A percentile compares a stretch with the other conserved stretches of the same genome.
These are phyloP conservation scores for Drosophila tanythrix DNA, from an alignment of 2,888 invertebrate species.

Conservation along the genomic window DNA sequence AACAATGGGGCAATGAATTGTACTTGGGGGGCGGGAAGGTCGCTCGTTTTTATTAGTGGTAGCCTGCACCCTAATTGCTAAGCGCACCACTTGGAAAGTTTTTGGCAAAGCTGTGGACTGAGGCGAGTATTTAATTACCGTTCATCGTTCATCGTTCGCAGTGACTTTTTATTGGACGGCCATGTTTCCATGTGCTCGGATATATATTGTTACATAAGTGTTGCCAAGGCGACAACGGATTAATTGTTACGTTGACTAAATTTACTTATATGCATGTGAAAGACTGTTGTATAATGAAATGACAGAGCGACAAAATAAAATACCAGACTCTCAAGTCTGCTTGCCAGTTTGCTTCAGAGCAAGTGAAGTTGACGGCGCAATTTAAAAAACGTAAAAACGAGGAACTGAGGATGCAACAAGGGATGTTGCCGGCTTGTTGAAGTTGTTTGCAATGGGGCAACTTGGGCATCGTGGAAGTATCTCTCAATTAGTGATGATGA, in stretches of 20 bases:
- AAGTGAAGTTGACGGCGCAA: slow-evolving; percentile 45
- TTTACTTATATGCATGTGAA: slow-evolving; percentile 46
- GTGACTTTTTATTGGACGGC: slow-evolving; percentile 38
- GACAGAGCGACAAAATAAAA: slow-evolving; percentile 1
- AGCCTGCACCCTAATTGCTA: slow-evolving; percentile 69
- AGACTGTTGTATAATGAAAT: slow-evolving; percentile 41
- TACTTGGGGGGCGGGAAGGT: slow-evolving; percentile 7
- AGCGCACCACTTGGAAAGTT: slow-evolving; percentile 53
- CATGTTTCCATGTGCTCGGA: slow-evolving; percentile 34
- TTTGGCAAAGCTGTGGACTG: slow-evolving; percentile 38
- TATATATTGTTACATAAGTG: slow-evolving; percentile 56
- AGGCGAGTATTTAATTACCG: slow-evolving; percentile 70
- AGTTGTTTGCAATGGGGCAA: slow-evolving; percentile 34
- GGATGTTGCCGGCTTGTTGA: slow-evolving; percentile 31
- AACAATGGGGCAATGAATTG: slow-evolving; percentile 16
- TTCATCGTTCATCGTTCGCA: slow-evolving; percentile 43
- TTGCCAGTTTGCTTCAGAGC: slow-evolving; percentile 12
- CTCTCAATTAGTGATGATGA: slow-evolving; percentile 67
- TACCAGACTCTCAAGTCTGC: slow-evolving; percentile 13
- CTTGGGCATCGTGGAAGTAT: slow-evolving; percentile 49
- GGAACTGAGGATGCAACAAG: slow-evolving; percentile 27
- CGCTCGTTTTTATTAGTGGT: slow-evolving; percentile 63
- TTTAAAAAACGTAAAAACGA: slow-evolving; percentile 53
- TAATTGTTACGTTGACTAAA: slow-evolving; percentile 70
- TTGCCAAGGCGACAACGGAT: slow-evolving; percentile 58